phyloP scores from a whole-genome alignment of 2,888 invertebrate species.

The Ferrisia virgata region DNA sequence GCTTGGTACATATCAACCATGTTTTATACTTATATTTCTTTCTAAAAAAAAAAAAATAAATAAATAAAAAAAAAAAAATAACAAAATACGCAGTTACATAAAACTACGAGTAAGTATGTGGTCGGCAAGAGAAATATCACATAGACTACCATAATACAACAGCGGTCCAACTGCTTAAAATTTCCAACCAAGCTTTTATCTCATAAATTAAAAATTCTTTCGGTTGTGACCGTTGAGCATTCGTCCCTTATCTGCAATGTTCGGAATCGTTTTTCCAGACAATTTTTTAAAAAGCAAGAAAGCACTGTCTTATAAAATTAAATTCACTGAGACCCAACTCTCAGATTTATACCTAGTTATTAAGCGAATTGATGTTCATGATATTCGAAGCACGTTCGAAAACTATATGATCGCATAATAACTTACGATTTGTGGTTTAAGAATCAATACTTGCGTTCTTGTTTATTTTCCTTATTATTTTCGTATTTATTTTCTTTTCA shows the following conservation, averaged over 20 bases:
- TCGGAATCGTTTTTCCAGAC: neutral
- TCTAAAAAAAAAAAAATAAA: too few species aligned
- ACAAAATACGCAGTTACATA: neutral
- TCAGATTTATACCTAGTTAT: neutral
- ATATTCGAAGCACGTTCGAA: neutral
- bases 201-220: neutral
- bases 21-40: neutral
- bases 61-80: too few species aligned
- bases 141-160: neutral
- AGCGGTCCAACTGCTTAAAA: neutral
- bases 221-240: neutral
- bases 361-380: neutral
- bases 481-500: neutral
- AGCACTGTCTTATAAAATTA: conserved; percentile 5
- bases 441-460: neutral
- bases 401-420: neutral
- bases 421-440: conserved; percentile 5
- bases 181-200: neutral
- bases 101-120: too few species aligned
- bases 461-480: neutral
- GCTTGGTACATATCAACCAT: neutral
- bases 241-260: neutral
- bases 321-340: neutral
- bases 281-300: neutral
- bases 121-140: neutral